phyloP scores from a whole-genome alignment of 2,888 invertebrate species.

The Ophioninae sp. region DNA sequence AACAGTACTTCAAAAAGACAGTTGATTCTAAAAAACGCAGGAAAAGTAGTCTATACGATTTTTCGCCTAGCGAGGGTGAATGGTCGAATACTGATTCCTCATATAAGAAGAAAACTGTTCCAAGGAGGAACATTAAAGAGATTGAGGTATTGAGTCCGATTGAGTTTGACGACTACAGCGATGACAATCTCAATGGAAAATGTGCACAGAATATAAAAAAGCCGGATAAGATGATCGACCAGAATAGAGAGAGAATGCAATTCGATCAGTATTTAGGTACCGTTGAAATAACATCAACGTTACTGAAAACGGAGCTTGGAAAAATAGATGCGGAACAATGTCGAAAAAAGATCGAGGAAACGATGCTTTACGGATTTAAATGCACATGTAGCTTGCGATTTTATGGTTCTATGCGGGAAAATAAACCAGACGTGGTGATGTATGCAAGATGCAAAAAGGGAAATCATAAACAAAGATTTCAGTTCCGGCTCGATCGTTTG shows the following conservation, averaged over 20 bases:
- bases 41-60: too few species aligned
- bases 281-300: not conserved
- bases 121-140: too few species aligned
- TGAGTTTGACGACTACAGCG: too few species aligned
- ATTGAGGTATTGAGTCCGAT: too few species aligned
- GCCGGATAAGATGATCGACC: too few species aligned
- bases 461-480: not conserved
- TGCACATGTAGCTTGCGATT: not conserved
- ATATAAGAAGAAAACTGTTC: too few species aligned
- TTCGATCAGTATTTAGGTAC: constrained; percentile 42
- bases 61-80: too few species aligned
- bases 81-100: too few species aligned
- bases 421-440: not conserved
- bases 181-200: too few species aligned
- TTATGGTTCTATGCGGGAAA: not conserved
- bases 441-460: not conserved
- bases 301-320: not conserved
- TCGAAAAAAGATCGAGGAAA: not conserved
- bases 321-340: not conserved
- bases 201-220: too few species aligned
- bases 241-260: not conserved
- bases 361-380: not conserved
- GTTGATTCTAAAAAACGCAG: too few species aligned
- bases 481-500: not conserved
- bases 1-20: too few species aligned